phyloP scores from a whole-genome alignment of 2,888 invertebrate genomes.

The Limnephilus lunatus region DNA sequence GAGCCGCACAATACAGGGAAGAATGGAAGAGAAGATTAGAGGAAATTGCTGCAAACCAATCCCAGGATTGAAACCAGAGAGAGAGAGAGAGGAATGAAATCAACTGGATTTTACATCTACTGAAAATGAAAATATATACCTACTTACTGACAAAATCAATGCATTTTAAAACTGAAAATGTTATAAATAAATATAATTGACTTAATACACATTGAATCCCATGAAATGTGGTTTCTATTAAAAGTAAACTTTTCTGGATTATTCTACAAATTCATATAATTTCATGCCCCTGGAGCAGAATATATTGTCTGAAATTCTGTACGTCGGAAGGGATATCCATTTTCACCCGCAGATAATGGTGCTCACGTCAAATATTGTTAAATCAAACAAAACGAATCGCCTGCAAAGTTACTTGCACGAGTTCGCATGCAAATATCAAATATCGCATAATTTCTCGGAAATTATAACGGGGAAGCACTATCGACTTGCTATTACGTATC shows the following conservation, averaged over 20 bases:
- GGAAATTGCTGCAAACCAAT: too few relatives aligned
- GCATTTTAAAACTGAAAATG: too few relatives aligned
- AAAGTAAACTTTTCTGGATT: neutral
- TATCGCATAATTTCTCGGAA: conserved; percentile 50
- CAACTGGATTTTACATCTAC: too few relatives aligned
- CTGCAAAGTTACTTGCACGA: neutral
- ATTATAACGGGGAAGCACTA: conserved; percentile 33
- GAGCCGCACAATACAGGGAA: too few relatives aligned
- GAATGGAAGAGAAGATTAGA: too few relatives aligned
- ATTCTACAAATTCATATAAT: neutral
- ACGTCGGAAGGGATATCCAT: neutral
- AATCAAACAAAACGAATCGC: conserved; percentile 32
- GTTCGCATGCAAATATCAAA: conserved; percentile 57
- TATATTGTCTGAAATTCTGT: neutral
- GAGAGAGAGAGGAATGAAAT: too few relatives aligned
- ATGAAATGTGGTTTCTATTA: neutral
- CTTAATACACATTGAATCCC: neutral
- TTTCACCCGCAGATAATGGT: neutral
- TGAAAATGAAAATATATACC: too few relatives aligned
- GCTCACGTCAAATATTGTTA: neutral
- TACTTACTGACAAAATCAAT: too few relatives aligned
- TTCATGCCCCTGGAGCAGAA: neutral
- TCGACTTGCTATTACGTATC: neutral
- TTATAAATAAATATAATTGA: too few relatives aligned
- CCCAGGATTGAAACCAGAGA: too few relatives aligned